A percentile compares a stretch with the other conserved stretches of the same genome.
Conservation (phyloP, 2,888 invertebrate species). For the Nezara viridula region DNA sequence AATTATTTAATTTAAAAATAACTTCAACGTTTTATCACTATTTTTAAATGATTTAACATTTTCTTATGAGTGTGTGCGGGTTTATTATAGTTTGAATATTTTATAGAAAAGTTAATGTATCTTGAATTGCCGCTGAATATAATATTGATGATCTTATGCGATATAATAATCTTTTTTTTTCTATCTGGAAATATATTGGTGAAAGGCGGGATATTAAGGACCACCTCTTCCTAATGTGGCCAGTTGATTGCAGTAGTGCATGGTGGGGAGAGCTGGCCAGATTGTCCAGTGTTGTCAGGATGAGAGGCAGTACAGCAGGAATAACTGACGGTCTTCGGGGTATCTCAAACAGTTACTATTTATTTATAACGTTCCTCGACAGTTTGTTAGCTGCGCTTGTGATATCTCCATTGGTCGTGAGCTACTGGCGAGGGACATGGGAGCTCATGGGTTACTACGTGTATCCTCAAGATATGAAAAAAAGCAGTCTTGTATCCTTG, state of each 20-base stretch:
- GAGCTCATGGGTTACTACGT: constrained; percentile 81
- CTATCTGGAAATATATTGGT: background rate
- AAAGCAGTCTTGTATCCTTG: constrained; percentile 79
- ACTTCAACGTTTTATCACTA: constrained; percentile 2
- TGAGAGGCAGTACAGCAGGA: constrained; percentile 80
- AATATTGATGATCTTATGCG: background rate
- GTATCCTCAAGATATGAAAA: constrained; percentile 74
- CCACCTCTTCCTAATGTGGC: background rate
- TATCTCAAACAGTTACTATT: constrained; percentile 72
- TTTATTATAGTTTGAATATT: background rate
- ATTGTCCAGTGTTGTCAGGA: constrained; percentile 60
- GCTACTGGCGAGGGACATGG: constrained; percentile 92
- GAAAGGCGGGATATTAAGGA: constrained; percentile 32
- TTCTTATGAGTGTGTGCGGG: background rate
- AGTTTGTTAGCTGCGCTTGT: constrained; percentile 79
- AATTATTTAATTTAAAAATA: constrained; percentile 43
- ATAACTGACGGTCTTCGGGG: constrained; percentile 76
- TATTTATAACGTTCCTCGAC: constrained; percentile 79
- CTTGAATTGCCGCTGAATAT: background rate
- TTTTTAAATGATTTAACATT: background rate
- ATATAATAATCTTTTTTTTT: background rate
- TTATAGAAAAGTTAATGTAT: background rate
- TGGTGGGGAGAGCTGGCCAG: constrained; percentile 25
- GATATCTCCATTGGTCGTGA: constrained; percentile 85
- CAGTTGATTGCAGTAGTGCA: background rate